Conservation (phyloP, 1,140 invertebrate genomes). For the Drosophila setifemur region DNA sequence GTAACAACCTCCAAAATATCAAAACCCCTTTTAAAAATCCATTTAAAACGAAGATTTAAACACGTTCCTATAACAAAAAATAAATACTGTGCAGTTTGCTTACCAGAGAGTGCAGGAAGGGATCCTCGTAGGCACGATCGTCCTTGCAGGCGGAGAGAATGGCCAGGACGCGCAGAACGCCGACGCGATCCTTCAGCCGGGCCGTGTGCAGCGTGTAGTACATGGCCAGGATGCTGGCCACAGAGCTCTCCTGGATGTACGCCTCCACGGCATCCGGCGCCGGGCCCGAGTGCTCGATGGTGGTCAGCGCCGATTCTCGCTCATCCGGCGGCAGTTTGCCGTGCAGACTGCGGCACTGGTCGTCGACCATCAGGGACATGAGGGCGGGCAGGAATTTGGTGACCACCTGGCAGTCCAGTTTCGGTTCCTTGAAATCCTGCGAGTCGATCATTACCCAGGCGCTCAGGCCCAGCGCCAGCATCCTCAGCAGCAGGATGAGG, state of each 20-base stretch:
- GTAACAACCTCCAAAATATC: no score
- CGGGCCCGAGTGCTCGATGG: constrained; percentile 96
- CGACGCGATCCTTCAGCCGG: constrained; percentile 91
- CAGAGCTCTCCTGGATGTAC: constrained; percentile 93
- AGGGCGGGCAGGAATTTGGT: constrained; percentile 97
- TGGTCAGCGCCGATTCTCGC: constrained; percentile 94
- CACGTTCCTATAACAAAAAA: no score
- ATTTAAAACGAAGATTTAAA: no score
- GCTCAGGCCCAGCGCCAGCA: constrained; percentile 95
- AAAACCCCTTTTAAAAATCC: no score
- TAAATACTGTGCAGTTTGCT: no score
- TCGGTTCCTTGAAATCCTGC: constrained; percentile 97
- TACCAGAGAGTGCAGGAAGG: constrained; percentile 95
- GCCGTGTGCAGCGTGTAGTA: constrained; percentile 96
- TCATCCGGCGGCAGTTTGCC: constrained; percentile 96
- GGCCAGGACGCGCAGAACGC: constrained; percentile 93
- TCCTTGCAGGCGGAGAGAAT: constrained; percentile 95
- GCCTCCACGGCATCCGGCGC: constrained; percentile 96
- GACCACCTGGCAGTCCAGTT: constrained; percentile 94
- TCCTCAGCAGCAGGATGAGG: constrained; percentile 94
- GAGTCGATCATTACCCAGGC: constrained; percentile 99
- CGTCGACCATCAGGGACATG: constrained; percentile 98
- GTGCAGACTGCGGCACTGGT: constrained; percentile 94
- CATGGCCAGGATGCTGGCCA: constrained; percentile 96
- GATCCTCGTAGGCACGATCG: constrained; percentile 96